Conservation (phyloP, 1,140 invertebrate species). For the Branchinecta lindahli region DNA sequence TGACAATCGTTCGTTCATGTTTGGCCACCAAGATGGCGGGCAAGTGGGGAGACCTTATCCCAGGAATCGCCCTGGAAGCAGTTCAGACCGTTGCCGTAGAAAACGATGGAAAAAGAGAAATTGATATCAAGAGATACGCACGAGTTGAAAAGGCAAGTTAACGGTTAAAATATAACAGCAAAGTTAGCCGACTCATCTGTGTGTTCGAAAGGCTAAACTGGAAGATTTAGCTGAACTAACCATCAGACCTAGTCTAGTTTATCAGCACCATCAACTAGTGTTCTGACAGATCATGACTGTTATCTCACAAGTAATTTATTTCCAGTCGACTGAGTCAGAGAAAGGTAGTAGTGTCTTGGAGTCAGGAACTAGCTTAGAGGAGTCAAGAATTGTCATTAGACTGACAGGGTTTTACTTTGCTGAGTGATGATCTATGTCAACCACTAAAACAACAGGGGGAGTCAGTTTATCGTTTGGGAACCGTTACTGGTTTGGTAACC, state of each 20-base stretch:
- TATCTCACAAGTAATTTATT: too few species aligned
- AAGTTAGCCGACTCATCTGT: not conserved
- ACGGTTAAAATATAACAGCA: conserved; percentile 7
- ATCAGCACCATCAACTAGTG: too few species aligned
- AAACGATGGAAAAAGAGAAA: conserved; percentile 78
- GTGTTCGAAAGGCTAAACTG: conserved; percentile 1
- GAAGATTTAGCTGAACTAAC: too few species aligned
- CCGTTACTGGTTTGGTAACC: too few species aligned
- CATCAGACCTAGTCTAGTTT: too few species aligned
- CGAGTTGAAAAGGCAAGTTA: conserved; percentile 72
- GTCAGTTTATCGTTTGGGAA: conserved; percentile 4
- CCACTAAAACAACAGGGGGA: not conserved
- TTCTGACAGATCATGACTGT: too few species aligned
- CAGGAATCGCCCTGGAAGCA: conserved; percentile 86
- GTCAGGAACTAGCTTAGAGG: too few species aligned
- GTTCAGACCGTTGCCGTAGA: conserved; percentile 77
- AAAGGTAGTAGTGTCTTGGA: too few species aligned
- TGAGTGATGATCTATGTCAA: not conserved
- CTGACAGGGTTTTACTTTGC: too few species aligned
- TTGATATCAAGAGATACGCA: conserved; percentile 96
- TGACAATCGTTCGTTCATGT: conserved; percentile 63
- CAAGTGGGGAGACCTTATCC: conserved; percentile 85
- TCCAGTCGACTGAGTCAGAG: too few species aligned
- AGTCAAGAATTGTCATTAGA: too few species aligned
- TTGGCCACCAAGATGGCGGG: conserved; percentile 94